A percentile compares a stretch with the other conserved stretches of the same genome.
phyloP scores from a whole-genome alignment of 2,113 vertebrate species.

The Globicephala melas region DNA sequence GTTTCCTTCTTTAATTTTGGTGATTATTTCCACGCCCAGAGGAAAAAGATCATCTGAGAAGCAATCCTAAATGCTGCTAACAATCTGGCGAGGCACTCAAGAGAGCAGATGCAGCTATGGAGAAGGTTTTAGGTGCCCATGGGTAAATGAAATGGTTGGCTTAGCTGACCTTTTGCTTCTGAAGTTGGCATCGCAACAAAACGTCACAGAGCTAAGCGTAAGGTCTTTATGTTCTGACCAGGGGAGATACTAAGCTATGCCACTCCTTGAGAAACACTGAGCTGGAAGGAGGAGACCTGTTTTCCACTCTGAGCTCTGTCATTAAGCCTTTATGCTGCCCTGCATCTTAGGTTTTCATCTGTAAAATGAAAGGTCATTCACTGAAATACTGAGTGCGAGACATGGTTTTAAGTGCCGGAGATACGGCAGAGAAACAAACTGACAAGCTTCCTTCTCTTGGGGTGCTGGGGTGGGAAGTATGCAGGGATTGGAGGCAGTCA shows the following conservation, averaged over 20 bases:
- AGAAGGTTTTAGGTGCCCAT: neutral
- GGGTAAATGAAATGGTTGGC: constrained; percentile 9
- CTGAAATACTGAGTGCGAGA: neutral
- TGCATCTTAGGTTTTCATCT: neutral
- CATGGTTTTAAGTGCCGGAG: neutral
- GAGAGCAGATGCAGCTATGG: neutral
- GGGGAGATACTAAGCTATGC: neutral
- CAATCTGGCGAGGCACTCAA: neutral
- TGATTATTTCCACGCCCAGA: constrained; percentile 58
- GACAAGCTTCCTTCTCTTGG: neutral
- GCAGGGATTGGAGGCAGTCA: neutral
- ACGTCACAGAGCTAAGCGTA: neutral
- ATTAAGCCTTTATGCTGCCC: neutral
- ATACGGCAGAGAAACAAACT: neutral
- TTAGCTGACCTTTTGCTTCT: constrained; percentile 40
- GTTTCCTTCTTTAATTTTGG: constrained; percentile 65
- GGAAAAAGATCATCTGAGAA: constrained; percentile 40
- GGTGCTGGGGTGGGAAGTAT: neutral
- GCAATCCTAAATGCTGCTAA: constrained; percentile 51
- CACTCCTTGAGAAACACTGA: neutral
- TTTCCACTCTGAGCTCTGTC: neutral
- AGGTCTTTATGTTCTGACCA: neutral
- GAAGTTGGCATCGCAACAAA: neutral
- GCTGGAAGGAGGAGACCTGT: neutral
- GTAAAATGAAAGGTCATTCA: neutral